Base-by-base conservation (phyloP, 64 coral and sea anemone species). In the Porites australiensis region DNA sequence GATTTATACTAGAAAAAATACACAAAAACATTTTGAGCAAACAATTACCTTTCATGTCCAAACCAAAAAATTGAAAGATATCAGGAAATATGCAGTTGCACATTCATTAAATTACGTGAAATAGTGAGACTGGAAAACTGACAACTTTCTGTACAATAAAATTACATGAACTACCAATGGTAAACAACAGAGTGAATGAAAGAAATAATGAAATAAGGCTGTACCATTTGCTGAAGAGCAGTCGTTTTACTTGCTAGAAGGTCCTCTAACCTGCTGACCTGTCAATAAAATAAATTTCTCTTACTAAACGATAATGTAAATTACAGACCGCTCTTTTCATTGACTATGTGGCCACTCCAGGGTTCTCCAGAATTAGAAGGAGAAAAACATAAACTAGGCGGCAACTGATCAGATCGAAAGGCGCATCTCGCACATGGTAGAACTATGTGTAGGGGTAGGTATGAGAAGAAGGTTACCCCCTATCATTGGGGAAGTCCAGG, bases 241-340 rank as follows among this genome's bases (percentile, higher is more conserved):
- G 82, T 64, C 5, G 88, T 91, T 67, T 98, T 98, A 51, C 87
- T 79, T 11, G 94, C 86, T 58, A 98, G 72, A 50, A 96, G 84
- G 55, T 98, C 97, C 91, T 98, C 97, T 61, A 98, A 87, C 64
- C 94, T 87, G 21, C 67, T 77, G 13, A 98, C 74, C 97, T 98
- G 23, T 74, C 54, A 10, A 89, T 22, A 75, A 49, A 47, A n/a
- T 19, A 15, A 6, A 73, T 37, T 21, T 21, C 68, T 23, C 20
- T 71, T 23, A 73, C 47, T 2, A 12, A 4, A 71, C 10, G 2
- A 43, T 8, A 89, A 44, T 50, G 44, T 20, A 43, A 49, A 18
- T 62, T 15, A 13, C 23, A 44, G 5, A 44, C 44, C 6, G 15
- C 13, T 23, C 5, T 37, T 4, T 58, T 57, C 7, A 12, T 57